Conservation (phyloP, 2,888 invertebrate genomes). For the Acanthosepion pharaonis region DNA sequence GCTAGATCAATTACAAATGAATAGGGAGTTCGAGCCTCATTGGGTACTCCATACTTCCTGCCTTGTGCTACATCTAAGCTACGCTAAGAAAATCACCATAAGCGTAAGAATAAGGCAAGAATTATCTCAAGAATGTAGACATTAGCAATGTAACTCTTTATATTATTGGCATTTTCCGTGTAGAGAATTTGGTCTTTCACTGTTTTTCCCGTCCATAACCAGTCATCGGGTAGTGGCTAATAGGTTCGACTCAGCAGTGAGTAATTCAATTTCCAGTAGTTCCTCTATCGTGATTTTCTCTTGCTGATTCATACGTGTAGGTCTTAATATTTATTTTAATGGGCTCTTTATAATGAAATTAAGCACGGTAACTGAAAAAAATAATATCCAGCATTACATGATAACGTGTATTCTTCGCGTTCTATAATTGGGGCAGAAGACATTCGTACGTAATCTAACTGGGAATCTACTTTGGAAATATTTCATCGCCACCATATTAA, state of each 20-base stretch:
- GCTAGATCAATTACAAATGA: too few species aligned
- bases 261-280: background rate
- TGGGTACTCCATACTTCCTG: too few species aligned
- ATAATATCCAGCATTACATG: background rate
- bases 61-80: too few species aligned
- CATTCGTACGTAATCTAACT: background rate
- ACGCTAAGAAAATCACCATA: too few species aligned
- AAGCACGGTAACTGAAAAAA: background rate
- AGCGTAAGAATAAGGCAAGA: too few species aligned
- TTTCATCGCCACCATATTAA: background rate
- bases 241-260: background rate
- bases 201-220: too few species aligned
- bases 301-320: background rate
- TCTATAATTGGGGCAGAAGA: background rate
- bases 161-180: too few species aligned
- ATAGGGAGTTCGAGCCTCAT: too few species aligned
- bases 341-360: background rate
- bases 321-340: slow-evolving; percentile 2
- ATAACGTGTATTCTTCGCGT: background rate
- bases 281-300: background rate
- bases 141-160: too few species aligned
- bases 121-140: too few species aligned
- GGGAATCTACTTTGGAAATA: background rate
- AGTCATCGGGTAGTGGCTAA: too few species aligned
- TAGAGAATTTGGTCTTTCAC: too few species aligned